phyloP scores from a whole-genome alignment of 2,888 invertebrate species.

The Camptogramma bilineatum region DNA sequence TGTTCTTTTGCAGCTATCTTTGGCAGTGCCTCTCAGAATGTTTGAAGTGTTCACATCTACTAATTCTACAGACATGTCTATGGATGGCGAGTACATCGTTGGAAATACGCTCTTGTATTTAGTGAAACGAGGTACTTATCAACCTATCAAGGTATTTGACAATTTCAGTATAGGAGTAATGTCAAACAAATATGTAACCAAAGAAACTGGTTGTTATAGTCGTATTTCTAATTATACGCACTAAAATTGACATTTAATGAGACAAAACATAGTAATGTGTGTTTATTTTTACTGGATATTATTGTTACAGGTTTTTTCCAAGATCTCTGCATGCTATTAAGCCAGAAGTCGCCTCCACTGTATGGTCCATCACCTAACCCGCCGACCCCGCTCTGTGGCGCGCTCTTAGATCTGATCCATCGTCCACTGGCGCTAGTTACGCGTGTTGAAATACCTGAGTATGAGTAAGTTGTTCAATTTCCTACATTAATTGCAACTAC shows the following conservation, averaged over 20 bases:
- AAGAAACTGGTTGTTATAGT: no score
- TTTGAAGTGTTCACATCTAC: slow-evolving; percentile 90
- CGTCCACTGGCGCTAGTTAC: slow-evolving; percentile 89
- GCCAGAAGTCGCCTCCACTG: slow-evolving; percentile 88
- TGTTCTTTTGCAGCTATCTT: slow-evolving; percentile 69
- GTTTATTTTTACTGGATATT: no score
- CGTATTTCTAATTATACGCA: no score
- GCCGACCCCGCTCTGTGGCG: slow-evolving; percentile 90
- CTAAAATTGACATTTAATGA: no score
- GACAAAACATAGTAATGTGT: no score
- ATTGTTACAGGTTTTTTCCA: slow-evolving; percentile 88
- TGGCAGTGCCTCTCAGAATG: slow-evolving; percentile 91
- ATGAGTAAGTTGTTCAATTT: slow-evolving; percentile 70
- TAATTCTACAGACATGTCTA: slow-evolving; percentile 65
- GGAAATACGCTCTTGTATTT: slow-evolving; percentile 83
- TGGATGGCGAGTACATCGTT: slow-evolving; percentile 67
- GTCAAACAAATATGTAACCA: no score
- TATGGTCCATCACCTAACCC: slow-evolving; percentile 88
- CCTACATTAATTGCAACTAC: background rate
- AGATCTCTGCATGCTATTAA: slow-evolving; percentile 89
- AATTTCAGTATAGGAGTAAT: no score
- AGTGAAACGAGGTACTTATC: slow-evolving; percentile 80
- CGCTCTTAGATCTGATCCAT: slow-evolving; percentile 90
- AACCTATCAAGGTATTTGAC: background rate
- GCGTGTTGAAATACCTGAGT: slow-evolving; percentile 70